Conservation (phyloP, 2,113 vertebrate species). For the Seriola dumerili region DNA sequence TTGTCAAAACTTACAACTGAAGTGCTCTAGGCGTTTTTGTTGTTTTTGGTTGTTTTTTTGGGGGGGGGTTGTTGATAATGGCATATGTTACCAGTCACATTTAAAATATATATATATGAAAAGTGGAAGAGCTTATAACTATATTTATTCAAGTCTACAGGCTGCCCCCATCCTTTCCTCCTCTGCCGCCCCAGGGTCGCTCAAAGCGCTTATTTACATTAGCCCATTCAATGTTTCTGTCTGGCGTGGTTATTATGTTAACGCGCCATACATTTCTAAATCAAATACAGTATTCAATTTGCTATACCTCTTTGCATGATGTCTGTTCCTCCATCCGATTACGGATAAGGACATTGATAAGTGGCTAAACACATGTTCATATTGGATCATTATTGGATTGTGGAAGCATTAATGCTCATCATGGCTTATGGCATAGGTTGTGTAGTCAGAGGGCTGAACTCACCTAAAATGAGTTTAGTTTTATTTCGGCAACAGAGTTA, state of each 20-base stretch:
- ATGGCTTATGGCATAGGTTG: constrained; percentile 54
- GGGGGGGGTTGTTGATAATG: constrained; percentile 63
- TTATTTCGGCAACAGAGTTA: not conserved
- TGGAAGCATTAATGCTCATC: constrained; percentile 65
- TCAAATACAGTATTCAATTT: constrained; percentile 98
- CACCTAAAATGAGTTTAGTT: constrained; percentile 19
- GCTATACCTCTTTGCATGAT: constrained; percentile 87
- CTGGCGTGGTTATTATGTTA: constrained; percentile 94
- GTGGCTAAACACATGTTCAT: constrained; percentile 73
- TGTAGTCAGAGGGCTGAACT: constrained; percentile 35
- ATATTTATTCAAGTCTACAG: constrained; percentile 67
- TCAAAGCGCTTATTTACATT: constrained; percentile 88
- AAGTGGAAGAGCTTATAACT: constrained; percentile 86
- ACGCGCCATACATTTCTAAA: constrained; percentile 96
- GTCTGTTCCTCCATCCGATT: constrained; percentile 76
- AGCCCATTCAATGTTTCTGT: constrained; percentile 88
- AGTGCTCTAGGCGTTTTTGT: constrained; percentile 85
- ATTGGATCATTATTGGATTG: constrained; percentile 75
- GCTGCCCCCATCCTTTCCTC: constrained; percentile 65
- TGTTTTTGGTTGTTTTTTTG: constrained; percentile 68
- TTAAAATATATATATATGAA: constrained; percentile 85
- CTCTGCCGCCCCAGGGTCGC: constrained; percentile 80
- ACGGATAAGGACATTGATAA: constrained; percentile 70
- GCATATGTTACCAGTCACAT: constrained; percentile 86
- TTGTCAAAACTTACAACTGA: constrained; percentile 88